These are phyloP conservation scores for Drosophila dunni DNA, from an alignment of 1,140 invertebrate species.

Conservation along the genomic window DNA sequence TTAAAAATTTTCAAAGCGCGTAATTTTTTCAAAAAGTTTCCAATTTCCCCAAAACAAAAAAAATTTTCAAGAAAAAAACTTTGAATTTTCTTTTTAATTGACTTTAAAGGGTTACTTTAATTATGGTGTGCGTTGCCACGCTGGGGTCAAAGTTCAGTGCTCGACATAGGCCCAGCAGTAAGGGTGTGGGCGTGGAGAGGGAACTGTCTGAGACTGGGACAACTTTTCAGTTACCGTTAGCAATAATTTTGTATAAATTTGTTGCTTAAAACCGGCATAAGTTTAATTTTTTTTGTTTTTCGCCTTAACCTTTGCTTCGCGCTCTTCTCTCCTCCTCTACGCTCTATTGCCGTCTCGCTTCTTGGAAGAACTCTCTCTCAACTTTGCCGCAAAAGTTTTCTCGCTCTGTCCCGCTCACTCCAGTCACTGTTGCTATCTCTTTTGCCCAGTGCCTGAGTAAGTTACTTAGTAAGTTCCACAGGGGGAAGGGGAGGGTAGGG, in stretches of 20 bases:
- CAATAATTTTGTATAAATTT: conserved; percentile 44
- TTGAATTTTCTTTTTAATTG: background rate
- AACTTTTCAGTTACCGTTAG: conserved; percentile 15
- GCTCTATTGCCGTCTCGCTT: background rate
- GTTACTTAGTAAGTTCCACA: conserved; percentile 35
- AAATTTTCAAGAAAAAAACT: no score
- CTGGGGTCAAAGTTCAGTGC: conserved; percentile 44
- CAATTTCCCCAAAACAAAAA: no score
- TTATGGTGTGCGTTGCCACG: background rate
- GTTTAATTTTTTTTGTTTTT: conserved; percentile 39
- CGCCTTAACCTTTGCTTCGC: background rate
- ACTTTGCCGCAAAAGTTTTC: conserved; percentile 43
- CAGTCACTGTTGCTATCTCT: background rate
- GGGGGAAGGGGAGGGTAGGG: background rate
- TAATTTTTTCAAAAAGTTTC: no score
- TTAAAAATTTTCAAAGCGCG: no score
- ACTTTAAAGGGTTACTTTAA: background rate
- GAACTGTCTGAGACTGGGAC: background rate
- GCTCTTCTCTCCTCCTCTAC: background rate
- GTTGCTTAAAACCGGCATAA: conserved; percentile 50
- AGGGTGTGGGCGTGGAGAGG: background rate
- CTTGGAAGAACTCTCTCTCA: conserved; percentile 9
- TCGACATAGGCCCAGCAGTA: conserved; percentile 15
- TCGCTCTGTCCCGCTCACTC: conserved; percentile 9
- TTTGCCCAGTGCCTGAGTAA: conserved; percentile 19